Evolutionary conservation across 2,113 vertebrate genomes (phyloP).

Genomic region (Cephalophus harveyi): DNA sequence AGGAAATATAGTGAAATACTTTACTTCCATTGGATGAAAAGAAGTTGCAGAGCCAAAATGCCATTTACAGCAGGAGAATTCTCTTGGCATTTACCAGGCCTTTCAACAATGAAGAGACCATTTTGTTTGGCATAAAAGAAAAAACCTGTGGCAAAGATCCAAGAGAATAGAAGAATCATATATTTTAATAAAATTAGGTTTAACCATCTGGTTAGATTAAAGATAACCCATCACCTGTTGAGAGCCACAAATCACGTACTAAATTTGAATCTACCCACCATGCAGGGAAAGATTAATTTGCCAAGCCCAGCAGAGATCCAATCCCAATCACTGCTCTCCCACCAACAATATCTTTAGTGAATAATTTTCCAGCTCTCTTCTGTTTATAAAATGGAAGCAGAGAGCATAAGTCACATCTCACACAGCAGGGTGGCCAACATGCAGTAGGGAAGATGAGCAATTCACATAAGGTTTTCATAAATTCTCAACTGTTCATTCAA

Average conservation of each 20-base stretch:
- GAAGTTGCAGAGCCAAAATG: neutral
- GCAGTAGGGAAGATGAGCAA: neutral
- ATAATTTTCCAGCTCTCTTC: constrained; percentile 36
- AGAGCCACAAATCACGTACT: constrained; percentile 41
- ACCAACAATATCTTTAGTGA: neutral
- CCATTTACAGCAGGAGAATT: neutral
- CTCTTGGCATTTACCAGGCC: neutral
- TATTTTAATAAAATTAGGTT: constrained; percentile 18
- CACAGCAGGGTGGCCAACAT: neutral
- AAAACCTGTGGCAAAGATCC: neutral
- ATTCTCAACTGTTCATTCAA: neutral
- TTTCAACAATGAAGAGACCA: neutral
- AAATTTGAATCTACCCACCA: constrained; percentile 23
- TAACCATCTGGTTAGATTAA: constrained; percentile 32
- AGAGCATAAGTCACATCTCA: neutral
- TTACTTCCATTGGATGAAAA: neutral
- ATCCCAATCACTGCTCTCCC: neutral
- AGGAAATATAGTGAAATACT: neutral
- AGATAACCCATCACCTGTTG: constrained; percentile 24
- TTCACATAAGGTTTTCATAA: constrained; percentile 41
- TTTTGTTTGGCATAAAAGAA: neutral
- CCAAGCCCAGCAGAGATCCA: constrained; percentile 25
- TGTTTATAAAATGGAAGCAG: neutral
- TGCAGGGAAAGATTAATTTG: constrained; percentile 17
- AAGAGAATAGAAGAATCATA: neutral